Evolutionary conservation across 2,888 invertebrate genomes (phyloP).

Genomic region (Drosophila cyrtoloma): DNA sequence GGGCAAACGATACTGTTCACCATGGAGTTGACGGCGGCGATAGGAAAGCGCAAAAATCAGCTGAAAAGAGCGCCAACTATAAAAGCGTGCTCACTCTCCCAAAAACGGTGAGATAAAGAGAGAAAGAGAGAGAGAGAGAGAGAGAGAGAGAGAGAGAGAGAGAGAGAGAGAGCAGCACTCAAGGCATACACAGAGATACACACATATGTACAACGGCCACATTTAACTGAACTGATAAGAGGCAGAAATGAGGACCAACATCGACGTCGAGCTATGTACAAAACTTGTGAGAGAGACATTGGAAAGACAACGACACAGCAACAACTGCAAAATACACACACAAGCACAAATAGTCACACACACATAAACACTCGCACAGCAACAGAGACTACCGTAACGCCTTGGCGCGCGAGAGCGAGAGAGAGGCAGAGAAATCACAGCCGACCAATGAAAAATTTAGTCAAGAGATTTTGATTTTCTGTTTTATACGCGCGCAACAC

Average conservation of each 20-base stretch:
- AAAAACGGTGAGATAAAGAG: constrained; percentile 19
- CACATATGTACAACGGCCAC: constrained; percentile 22
- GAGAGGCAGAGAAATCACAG: constrained; percentile 84
- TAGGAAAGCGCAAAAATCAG: constrained; percentile 63
- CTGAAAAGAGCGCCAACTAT: constrained; percentile 61
- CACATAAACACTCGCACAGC: constrained; percentile 6
- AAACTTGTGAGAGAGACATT: constrained; percentile 60
- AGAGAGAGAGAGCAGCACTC: constrained; percentile 30
- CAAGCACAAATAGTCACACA: not conserved
- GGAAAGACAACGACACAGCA: constrained; percentile 60
- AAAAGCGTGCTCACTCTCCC: constrained; percentile 50
- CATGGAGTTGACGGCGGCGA: constrained; percentile 60
- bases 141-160: not conserved
- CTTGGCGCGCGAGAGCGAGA: constrained; percentile 35
- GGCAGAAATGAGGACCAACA: constrained; percentile 45
- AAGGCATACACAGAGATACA: constrained; percentile 28
- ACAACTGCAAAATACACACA: constrained; percentile 38
- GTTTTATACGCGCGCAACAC: constrained; percentile 80
- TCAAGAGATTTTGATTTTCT: constrained; percentile 85
- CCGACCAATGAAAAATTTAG: constrained; percentile 86
- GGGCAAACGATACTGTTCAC: constrained; percentile 25
- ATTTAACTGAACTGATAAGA: constrained; percentile 70
- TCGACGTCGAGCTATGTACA: constrained; percentile 58
- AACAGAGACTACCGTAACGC: constrained; percentile 29
- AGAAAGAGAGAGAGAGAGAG: constrained; percentile 17